Conservation (phyloP, 2,113 vertebrate species). For the Clarias batrachus region DNA sequence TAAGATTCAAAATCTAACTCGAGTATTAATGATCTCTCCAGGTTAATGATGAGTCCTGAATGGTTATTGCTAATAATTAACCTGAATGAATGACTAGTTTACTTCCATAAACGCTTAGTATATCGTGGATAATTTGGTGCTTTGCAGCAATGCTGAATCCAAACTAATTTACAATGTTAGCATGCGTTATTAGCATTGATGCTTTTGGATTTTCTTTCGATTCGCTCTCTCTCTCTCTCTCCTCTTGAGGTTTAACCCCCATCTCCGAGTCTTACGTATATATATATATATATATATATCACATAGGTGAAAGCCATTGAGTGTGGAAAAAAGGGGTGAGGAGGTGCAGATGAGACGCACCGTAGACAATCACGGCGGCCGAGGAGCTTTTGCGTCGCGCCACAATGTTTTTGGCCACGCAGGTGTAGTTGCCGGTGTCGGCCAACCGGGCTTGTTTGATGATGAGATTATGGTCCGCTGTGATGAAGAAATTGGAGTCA, state of each 20-base stretch:
- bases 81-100: neutral
- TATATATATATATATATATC: slow-evolving; percentile 1
- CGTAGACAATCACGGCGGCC: slow-evolving; percentile 87
- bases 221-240: neutral
- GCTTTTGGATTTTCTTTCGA: neutral
- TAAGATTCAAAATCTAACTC: neutral
- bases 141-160: neutral
- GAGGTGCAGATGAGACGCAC: slow-evolving; percentile 69
- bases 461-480: slow-evolving; percentile 89
- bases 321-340: slow-evolving; percentile 25
- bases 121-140: neutral
- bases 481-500: slow-evolving; percentile 92
- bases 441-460: slow-evolving; percentile 91
- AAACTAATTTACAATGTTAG: neutral
- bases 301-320: slow-evolving; percentile 9
- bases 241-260: slow-evolving; percentile 33
- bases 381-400: slow-evolving; percentile 89
- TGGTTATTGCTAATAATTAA: neutral
- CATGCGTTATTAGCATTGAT: neutral
- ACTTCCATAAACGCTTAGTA: neutral
- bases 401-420: slow-evolving; percentile 97
- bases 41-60: neutral
- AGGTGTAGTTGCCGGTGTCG: slow-evolving; percentile 97
- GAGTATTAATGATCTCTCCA: neutral
- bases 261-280: slow-evolving; percentile 34